phyloP scores from a whole-genome alignment of 2,797 vertebrate species.

The Syngnathus rostellatus region DNA sequence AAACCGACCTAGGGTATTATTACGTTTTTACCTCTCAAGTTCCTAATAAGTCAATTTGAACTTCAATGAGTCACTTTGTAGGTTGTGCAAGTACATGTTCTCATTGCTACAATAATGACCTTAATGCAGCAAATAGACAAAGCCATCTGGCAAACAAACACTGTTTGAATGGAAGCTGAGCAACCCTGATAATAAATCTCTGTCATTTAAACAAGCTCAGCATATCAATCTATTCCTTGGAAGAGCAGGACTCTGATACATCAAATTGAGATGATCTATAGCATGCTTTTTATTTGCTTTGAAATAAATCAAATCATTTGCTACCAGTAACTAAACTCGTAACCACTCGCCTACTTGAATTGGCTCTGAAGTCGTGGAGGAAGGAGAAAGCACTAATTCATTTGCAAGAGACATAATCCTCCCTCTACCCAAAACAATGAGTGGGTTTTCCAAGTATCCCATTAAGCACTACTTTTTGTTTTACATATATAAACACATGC shows the following conservation, averaged over 20 bases:
- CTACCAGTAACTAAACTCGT: background rate
- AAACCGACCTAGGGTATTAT: background rate
- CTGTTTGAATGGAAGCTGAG: constrained; percentile 53
- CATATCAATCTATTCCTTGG: constrained; percentile 29
- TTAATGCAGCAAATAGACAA: constrained; percentile 36
- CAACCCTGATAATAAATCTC: constrained; percentile 44
- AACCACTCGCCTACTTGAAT: background rate
- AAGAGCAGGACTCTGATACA: constrained; percentile 1
- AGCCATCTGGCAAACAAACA: constrained; percentile 53
- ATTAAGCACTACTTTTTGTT: too few species aligned
- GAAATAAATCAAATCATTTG: constrained; percentile 2
- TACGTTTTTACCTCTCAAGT: background rate
- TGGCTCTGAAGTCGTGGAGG: background rate
- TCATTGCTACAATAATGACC: constrained; percentile 39
- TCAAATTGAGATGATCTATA: constrained; percentile 6
- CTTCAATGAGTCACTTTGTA: constrained; percentile 30
- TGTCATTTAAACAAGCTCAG: constrained; percentile 39
- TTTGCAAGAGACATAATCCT: background rate
- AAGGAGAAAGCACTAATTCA: background rate
- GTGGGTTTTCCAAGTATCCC: too few species aligned
- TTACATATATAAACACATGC: too few species aligned
- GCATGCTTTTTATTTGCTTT: constrained; percentile 11
- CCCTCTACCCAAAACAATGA: too few species aligned
- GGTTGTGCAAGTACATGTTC: constrained; percentile 29
- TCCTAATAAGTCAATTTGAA: background rate